A percentile compares a stretch with the other conserved stretches of the same genome.
These are phyloP conservation scores for Cydia fagiglandana DNA, from an alignment of 1,140 invertebrate genomes.

Conservation along the genomic window DNA sequence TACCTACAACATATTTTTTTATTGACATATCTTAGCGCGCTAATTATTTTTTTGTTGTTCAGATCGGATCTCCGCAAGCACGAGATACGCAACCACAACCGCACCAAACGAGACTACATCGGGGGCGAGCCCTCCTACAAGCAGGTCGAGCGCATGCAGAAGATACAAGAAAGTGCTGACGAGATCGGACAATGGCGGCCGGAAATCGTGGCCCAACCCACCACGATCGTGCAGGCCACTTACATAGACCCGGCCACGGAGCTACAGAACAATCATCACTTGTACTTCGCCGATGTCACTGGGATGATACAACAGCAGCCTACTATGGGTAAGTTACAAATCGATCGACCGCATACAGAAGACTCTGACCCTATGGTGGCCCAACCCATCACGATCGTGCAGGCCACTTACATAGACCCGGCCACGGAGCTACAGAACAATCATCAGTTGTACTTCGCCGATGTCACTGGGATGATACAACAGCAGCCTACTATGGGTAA, in stretches of 20 bases:
- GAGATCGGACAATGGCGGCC: constrained; percentile 54
- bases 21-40: not conserved
- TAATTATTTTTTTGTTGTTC: not conserved
- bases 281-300: constrained; percentile 62
- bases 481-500: constrained; percentile 52
- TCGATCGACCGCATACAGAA: constrained; percentile 60
- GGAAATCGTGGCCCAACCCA: constrained; percentile 38
- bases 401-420: constrained; percentile 53
- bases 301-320: constrained; percentile 54
- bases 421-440: constrained; percentile 51
- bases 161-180: constrained; percentile 48
- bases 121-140: constrained; percentile 73
- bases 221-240: constrained; percentile 43
- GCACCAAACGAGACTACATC: constrained; percentile 67
- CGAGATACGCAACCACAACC: constrained; percentile 69
- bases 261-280: constrained; percentile 46
- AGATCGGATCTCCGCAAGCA: constrained; percentile 71
- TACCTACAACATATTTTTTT: too few relatives aligned
- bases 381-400: constrained; percentile 40
- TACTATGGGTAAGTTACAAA: constrained; percentile 53
- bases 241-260: constrained; percentile 59
- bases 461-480: constrained; percentile 59
- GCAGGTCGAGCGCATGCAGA: constrained; percentile 65
- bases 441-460: constrained; percentile 58
- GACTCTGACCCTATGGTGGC: constrained; percentile 34